phyloP scores from a whole-genome alignment of 2,113 vertebrate species.

The Notarius lentiginosus region DNA sequence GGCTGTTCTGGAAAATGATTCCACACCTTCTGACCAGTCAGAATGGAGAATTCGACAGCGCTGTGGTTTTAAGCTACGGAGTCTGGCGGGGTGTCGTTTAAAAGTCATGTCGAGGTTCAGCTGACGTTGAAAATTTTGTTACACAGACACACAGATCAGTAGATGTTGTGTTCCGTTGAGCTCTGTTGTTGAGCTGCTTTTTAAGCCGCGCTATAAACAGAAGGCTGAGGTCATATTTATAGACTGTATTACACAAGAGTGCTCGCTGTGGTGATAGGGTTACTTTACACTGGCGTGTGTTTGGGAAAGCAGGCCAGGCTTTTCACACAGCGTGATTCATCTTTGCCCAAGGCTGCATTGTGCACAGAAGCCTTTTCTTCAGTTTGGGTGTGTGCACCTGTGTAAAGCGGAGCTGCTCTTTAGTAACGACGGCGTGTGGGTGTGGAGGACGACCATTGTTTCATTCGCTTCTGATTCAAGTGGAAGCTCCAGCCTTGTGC shows the following conservation, averaged over 20 bases:
- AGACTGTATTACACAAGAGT: constrained; percentile 34
- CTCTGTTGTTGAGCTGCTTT: constrained; percentile 28
- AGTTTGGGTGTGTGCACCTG: neutral
- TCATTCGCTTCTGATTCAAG: neutral
- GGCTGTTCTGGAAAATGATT: neutral
- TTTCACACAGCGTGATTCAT: neutral
- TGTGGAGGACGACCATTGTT: neutral
- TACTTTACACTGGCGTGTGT: neutral
- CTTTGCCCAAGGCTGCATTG: neutral
- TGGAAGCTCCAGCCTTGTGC: neutral
- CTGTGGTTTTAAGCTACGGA: too few species aligned
- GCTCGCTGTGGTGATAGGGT: neutral
- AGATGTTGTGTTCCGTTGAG: constrained; percentile 18
- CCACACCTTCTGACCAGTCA: too few species aligned
- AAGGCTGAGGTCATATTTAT: constrained; percentile 50
- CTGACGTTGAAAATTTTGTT: too few species aligned
- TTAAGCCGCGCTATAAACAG: constrained; percentile 52
- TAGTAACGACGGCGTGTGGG: neutral
- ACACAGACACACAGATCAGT: neutral
- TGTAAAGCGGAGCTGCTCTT: neutral
- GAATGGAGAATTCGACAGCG: too few species aligned
- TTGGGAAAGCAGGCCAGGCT: constrained; percentile 5
- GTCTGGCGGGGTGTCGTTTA: too few species aligned
- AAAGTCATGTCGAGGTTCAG: neutral
- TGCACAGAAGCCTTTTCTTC: neutral